Evolutionary conservation across 2,888 invertebrate genomes (phyloP), one percentile per base, ranked within the genome.

Genomic region (Craniophora ligustri): DNA sequence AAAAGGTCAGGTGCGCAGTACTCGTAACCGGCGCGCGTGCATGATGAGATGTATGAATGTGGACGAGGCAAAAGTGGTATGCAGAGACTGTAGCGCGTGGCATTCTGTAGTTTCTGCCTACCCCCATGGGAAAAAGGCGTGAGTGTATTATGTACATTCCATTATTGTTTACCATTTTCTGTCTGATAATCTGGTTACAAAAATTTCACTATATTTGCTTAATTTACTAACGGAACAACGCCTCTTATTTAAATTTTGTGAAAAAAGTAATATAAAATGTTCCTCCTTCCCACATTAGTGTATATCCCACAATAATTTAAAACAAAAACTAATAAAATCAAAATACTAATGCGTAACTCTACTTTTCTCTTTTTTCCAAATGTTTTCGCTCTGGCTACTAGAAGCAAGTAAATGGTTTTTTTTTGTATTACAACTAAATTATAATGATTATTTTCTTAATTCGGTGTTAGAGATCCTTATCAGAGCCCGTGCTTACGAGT

Each of bases 301-400:
- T 67, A 61, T 35, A 63, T 46, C 40, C 56, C 45, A 63, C 55
- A 16, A n/a, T 41, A 34, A 44, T 34, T 26, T 47, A 72, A 72
- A 77, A 72, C 62, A 49, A 66, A 53, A 63, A 60, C 44, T 56
- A 71, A 68, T 63, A 42, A 48, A 35, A 70, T 67, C 16, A 70
- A 67, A 76, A 67, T 74, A 82, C 88, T 89, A 87, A 90, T 87
- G 72, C 71, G 69, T 82, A 72, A 61, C 40, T n/a, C 54, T 36
- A 80, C 81, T 74, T 81, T 79, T 82, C 80, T 74, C 77, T 79
- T 82, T 79, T 75, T 77, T 81, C 78, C 83, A 83, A 86, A 87
- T 80, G 87, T 88, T 89, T 91, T 91, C 93, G 93, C 91, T 92
- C 87, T 93, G 91, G 93, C 92, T 93, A 93, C 92, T 92, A 93